Evolutionary conservation across 1,140 invertebrate genomes (phyloP).

Genomic region (Yoshiicerus persimilis): DNA sequence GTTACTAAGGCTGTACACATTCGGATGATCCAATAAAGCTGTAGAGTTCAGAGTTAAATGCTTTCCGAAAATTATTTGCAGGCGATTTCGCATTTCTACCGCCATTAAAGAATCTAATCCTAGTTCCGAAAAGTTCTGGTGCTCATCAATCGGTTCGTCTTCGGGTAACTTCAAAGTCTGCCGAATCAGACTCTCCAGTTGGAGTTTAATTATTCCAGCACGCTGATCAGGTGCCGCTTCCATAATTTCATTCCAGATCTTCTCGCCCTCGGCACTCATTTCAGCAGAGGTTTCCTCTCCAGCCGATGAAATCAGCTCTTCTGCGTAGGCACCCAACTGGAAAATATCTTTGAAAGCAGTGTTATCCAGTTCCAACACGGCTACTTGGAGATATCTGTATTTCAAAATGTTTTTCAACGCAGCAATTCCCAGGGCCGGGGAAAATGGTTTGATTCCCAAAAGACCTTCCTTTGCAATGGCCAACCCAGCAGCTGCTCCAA

Average conservation of each 20-base stretch:
- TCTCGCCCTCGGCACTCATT: not conserved
- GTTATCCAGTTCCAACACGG: not conserved
- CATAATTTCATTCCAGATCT: conserved; percentile 5
- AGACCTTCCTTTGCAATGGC: not conserved
- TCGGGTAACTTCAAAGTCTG: conserved; percentile 15
- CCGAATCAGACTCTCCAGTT: not conserved
- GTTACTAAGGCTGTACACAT: not conserved
- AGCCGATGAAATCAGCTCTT: not conserved
- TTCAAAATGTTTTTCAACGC: not conserved
- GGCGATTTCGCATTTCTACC: conserved; percentile 18
- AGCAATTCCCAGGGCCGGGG: not conserved
- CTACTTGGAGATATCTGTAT: not conserved
- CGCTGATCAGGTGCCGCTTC: not conserved
- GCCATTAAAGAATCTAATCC: conserved; percentile 32
- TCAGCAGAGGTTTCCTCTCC: not conserved
- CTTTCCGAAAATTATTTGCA: conserved; percentile 10
- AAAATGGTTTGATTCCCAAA: not conserved
- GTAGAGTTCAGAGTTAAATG: not conserved
- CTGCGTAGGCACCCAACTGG: not conserved
- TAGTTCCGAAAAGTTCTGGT: conserved; percentile 31
- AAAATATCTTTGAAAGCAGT: not conserved
- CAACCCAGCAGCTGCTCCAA: not conserved
- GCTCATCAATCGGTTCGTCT: conserved; percentile 7
- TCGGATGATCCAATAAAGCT: not conserved
- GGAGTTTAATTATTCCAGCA: not conserved